A percentile compares a stretch with the other conserved stretches of the same genome.
These are phyloP conservation scores for Sarcoramphus papa DNA, from an alignment of 2,797 vertebrate genomes.

Conservation along the genomic window DNA sequence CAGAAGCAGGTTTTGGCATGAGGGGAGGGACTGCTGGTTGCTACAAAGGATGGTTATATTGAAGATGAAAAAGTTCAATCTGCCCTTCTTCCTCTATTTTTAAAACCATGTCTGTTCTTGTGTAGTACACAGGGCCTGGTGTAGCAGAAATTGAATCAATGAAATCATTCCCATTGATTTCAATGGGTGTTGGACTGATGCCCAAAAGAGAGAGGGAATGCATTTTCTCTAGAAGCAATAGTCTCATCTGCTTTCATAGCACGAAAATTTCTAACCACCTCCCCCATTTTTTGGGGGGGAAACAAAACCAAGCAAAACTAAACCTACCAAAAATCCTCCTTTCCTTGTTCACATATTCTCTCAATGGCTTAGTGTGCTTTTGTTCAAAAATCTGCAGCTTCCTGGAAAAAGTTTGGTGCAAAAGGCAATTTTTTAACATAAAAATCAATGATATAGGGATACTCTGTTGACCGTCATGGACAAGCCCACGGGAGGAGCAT, in stretches of 20 bases:
- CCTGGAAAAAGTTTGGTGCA: neutral
- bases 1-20: neutral
- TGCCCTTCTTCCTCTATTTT: neutral
- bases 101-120: neutral
- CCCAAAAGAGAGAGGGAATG: neutral
- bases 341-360: neutral
- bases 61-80: neutral
- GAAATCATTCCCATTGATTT: neutral
- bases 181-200: neutral
- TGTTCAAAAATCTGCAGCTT: neutral
- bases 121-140: neutral
- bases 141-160: neutral
- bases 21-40: neutral
- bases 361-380: neutral
- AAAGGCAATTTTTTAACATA: neutral
- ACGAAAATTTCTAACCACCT: neutral
- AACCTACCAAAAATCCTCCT: neutral
- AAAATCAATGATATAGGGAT: neutral
- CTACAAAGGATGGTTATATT: neutral
- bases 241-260: neutral
- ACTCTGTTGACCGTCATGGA: neutral
- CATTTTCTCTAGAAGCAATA: neutral
- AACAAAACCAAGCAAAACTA: neutral
- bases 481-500: neutral
- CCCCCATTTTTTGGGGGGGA: rapidly evolving